These are phyloP conservation scores for Lochmaea capreae DNA, from an alignment of 2,888 invertebrate species.

Conservation along the genomic window DNA sequence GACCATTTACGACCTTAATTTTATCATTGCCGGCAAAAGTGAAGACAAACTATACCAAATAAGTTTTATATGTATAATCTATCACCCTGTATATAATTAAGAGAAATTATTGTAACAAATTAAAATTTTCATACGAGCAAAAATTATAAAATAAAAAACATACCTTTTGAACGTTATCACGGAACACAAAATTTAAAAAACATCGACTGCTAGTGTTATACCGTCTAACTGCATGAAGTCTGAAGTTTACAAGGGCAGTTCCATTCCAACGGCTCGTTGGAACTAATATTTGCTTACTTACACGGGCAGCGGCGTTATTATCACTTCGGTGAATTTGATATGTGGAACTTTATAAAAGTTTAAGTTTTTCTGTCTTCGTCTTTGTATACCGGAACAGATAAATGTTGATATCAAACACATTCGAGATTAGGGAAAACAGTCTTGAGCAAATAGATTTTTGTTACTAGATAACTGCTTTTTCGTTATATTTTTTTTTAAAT, in stretches of 20 bases:
- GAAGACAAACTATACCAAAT: too few relatives aligned
- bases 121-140: too few relatives aligned
- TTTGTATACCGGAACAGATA: conserved; percentile 45
- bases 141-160: too few relatives aligned
- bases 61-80: too few relatives aligned
- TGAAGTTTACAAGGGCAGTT: conserved; percentile 15
- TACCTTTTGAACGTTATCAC: background rate
- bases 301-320: conserved; percentile 13
- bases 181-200: background rate
- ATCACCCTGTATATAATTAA: too few relatives aligned
- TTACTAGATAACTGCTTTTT: background rate
- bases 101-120: background rate
- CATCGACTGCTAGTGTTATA: too few relatives aligned
- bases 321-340: conserved; percentile 31
- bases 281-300: conserved; percentile 25
- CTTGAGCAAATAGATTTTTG: conserved; percentile 26
- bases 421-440: conserved; percentile 39
- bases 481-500: too few relatives aligned
- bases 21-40: too few relatives aligned
- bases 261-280: conserved; percentile 3
- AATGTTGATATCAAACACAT: conserved; percentile 39
- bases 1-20: too few relatives aligned
- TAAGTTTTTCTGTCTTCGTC: conserved; percentile 7
- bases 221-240: background rate
- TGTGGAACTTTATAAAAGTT: conserved; percentile 15